These are phyloP conservation scores for Dolichallabes microphthalmus DNA, from an alignment of 2,113 vertebrate species.

Conservation along the genomic window DNA sequence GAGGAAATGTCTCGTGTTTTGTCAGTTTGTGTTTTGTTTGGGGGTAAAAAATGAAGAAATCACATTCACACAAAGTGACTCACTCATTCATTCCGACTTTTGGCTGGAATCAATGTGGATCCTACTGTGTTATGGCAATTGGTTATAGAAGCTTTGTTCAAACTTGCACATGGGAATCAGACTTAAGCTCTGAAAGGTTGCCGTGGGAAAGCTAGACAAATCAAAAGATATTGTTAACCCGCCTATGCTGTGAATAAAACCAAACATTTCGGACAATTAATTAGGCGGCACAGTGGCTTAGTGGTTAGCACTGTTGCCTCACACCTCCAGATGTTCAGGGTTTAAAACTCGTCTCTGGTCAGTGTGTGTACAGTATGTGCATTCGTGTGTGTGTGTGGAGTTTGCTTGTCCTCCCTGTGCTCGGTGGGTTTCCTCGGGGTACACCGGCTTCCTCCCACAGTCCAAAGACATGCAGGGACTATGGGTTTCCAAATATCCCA, in stretches of 20 bases:
- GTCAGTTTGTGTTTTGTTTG: conserved; percentile 25
- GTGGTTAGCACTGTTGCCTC: too few species aligned
- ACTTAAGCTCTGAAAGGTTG: background rate
- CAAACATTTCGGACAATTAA: background rate
- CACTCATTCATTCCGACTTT: conserved; percentile 18
- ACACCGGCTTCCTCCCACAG: too few species aligned
- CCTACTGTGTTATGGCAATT: conserved; percentile 6
- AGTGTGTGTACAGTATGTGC: too few species aligned
- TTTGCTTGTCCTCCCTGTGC: too few species aligned
- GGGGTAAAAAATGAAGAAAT: conserved; percentile 19
- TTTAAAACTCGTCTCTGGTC: too few species aligned
- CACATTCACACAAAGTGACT: conserved; percentile 5
- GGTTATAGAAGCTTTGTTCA: background rate
- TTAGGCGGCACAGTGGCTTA: background rate
- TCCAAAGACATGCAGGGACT: too few species aligned
- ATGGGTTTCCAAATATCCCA: too few species aligned
- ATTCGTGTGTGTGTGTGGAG: too few species aligned
- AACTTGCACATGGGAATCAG: background rate
- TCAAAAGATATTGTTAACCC: background rate
- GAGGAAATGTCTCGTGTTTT: conserved; percentile 13
- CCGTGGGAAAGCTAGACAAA: background rate
- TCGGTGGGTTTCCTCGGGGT: too few species aligned
- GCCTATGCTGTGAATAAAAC: background rate
- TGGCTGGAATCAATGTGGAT: background rate
- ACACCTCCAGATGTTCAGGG: too few species aligned